Conservation (phyloP, 2,888 invertebrate genomes). For the Eupithecia insigniata region DNA sequence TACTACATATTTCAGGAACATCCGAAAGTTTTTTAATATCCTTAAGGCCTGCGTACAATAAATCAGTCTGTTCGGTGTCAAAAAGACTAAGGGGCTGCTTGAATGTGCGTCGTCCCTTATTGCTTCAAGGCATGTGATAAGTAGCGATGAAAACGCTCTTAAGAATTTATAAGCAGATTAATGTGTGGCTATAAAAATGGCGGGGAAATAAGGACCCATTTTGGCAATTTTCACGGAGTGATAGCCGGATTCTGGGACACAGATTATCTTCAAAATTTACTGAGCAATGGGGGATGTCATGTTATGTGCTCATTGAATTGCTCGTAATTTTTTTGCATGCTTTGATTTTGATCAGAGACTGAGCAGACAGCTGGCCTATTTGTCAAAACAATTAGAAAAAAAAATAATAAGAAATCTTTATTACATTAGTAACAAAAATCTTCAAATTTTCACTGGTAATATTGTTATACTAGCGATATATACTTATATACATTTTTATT, state of each 20-base stretch:
- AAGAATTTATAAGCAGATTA: slow-evolving; percentile 41
- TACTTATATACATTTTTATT: too few relatives aligned
- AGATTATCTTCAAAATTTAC: neutral
- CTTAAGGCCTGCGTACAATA: slow-evolving; percentile 22
- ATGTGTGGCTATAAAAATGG: slow-evolving; percentile 22
- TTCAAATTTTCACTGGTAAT: too few relatives aligned
- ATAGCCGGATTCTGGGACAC: neutral
- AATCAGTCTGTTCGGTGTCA: slow-evolving; percentile 35
- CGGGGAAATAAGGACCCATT: slow-evolving; percentile 4
- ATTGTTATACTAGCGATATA: too few relatives aligned
- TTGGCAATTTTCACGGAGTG: neutral
- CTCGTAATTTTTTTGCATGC: neutral
- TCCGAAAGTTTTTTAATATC: slow-evolving; percentile 31
- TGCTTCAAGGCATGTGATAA: slow-evolving; percentile 37
- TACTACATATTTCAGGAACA: slow-evolving; percentile 2
- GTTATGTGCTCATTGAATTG: neutral
- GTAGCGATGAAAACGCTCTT: slow-evolving; percentile 34
- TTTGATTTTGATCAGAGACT: too few relatives aligned
- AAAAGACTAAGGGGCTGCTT: slow-evolving; percentile 21
- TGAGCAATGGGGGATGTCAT: neutral
- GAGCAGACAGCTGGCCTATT: too few relatives aligned
- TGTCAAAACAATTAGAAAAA: too few relatives aligned
- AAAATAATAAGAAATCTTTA: too few relatives aligned
- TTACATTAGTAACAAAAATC: too few relatives aligned
- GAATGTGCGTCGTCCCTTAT: slow-evolving; percentile 27